phyloP scores from a whole-genome alignment of 2,888 invertebrate genomes.

The Clanis bilineata region DNA sequence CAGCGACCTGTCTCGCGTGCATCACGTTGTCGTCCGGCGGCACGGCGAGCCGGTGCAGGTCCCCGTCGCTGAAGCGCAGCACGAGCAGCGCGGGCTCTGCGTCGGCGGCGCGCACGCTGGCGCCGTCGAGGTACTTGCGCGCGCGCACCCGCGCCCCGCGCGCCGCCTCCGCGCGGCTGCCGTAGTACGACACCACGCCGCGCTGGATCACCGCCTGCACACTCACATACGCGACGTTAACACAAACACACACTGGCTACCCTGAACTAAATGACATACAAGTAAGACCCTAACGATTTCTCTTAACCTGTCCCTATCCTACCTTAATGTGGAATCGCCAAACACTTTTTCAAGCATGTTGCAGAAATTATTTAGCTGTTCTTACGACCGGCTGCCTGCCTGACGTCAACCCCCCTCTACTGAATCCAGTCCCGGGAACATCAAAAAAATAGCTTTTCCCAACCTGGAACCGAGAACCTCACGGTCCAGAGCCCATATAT shows the following conservation, averaged over 20 bases:
- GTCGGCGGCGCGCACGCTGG: conserved; percentile 67
- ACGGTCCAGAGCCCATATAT: too few relatives aligned
- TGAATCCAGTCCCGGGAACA: too few relatives aligned
- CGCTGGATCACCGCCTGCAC: conserved; percentile 84
- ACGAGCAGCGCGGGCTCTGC: conserved; percentile 73
- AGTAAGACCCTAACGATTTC: too few relatives aligned
- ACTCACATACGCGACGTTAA: background rate
- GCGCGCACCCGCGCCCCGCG: conserved; percentile 80
- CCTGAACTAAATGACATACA: too few relatives aligned
- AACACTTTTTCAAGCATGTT: too few relatives aligned
- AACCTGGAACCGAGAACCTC: too few relatives aligned
- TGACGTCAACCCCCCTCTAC: too few relatives aligned
- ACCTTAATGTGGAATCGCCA: too few relatives aligned
- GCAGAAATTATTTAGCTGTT: too few relatives aligned
- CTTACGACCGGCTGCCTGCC: too few relatives aligned
- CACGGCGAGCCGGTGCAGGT: conserved; percentile 79
- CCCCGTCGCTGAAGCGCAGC: conserved; percentile 81
- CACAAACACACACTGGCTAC: background rate
- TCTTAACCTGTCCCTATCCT: too few relatives aligned
- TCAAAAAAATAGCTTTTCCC: too few relatives aligned
- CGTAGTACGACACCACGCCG: conserved; percentile 85
- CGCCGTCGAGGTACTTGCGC: conserved; percentile 85
- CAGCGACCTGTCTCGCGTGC: conserved; percentile 64
- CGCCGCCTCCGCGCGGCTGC: conserved; percentile 83
- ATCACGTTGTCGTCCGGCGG: conserved; percentile 53